Conservation (phyloP, 2,113 vertebrate species). For the Hippocampus zosterae region DNA sequence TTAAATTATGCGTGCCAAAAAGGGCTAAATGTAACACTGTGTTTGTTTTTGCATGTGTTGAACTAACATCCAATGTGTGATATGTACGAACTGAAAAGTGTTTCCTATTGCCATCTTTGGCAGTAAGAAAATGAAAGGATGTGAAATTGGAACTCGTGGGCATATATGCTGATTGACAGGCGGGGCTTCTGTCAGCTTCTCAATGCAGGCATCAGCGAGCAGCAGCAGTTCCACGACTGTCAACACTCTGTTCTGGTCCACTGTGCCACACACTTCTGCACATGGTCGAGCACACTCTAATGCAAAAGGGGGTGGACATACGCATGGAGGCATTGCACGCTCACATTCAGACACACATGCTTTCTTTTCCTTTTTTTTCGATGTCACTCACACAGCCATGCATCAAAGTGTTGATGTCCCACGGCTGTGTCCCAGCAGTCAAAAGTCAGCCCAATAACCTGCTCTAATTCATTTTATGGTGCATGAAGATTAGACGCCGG, state of each 20-base stretch:
- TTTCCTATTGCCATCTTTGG: constrained; percentile 47
- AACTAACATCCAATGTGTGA: not conserved
- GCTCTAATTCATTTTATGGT: constrained; percentile 47
- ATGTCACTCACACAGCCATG: not conserved
- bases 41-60: not conserved
- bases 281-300: constrained; percentile 57
- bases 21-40: not conserved
- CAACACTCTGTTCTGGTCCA: constrained; percentile 94
- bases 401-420: constrained; percentile 75
- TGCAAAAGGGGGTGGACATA: constrained; percentile 52
- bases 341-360: not conserved
- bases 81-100: not conserved
- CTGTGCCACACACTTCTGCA: constrained; percentile 84
- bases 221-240: constrained; percentile 88
- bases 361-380: not conserved
- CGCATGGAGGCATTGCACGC: constrained; percentile 13
- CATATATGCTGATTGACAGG: constrained; percentile 83
- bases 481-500: constrained; percentile 22
- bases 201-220: constrained; percentile 84
- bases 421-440: constrained; percentile 90
- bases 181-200: constrained; percentile 85
- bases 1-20: no score
- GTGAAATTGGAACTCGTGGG: constrained; percentile 57
- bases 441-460: constrained; percentile 88
- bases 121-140: constrained; percentile 65